These are phyloP conservation scores for Tenrec ecaudatus DNA, from an alignment of 2,113 vertebrate genomes.

Conservation along the genomic window DNA sequence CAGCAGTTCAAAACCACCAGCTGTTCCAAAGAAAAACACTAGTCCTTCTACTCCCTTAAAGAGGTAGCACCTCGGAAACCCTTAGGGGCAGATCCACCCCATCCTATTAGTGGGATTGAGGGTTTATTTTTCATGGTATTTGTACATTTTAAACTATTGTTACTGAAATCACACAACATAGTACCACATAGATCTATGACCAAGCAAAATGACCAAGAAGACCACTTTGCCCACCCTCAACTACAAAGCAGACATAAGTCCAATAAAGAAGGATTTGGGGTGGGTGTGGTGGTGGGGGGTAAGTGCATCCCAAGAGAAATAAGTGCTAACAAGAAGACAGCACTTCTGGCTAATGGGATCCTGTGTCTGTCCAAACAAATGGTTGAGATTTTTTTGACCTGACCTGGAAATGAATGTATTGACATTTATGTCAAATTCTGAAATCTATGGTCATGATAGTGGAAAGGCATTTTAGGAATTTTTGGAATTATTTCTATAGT, in stretches of 20 bases:
- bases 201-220: background rate
- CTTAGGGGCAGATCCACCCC: too few relatives aligned
- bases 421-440: slow-evolving; percentile 46
- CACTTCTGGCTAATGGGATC: background rate
- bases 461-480: slow-evolving; percentile 3
- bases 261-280: background rate
- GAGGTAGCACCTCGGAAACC: too few relatives aligned
- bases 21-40: too few relatives aligned
- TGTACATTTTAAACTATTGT: background rate
- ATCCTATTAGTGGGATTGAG: too few relatives aligned
- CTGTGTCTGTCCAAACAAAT: background rate
- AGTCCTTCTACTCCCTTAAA: too few relatives aligned
- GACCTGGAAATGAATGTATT: slow-evolving; percentile 47
- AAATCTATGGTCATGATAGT: background rate
- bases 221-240: background rate
- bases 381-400: slow-evolving; percentile 33
- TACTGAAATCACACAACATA: background rate
- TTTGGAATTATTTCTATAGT: slow-evolving; percentile 23
- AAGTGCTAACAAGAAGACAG: background rate
- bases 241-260: background rate
- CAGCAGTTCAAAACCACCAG: too few relatives aligned
- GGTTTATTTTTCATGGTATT: too few relatives aligned
- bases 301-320: background rate
- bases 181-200: background rate
- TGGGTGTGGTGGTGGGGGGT: background rate